These are phyloP conservation scores for Pseudochromis fuscus DNA, from an alignment of 2,797 vertebrate genomes.

Conservation along the genomic window DNA sequence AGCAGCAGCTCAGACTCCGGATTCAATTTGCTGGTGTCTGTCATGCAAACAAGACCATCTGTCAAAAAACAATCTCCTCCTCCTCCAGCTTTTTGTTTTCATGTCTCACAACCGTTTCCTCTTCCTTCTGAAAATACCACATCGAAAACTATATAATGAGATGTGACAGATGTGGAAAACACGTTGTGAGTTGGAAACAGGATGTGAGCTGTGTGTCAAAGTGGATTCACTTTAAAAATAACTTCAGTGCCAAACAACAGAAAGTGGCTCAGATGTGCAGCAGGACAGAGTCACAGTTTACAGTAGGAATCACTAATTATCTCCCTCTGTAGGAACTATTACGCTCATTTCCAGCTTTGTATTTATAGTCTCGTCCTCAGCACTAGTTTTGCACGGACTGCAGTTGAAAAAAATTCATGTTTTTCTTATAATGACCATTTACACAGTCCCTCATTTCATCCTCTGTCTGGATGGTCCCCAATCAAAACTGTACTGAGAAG, in stretches of 20 bases:
- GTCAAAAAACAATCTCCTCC: constrained; percentile 42
- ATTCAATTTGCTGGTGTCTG: constrained; percentile 28
- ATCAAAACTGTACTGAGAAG: too few relatives aligned
- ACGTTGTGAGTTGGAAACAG: constrained; percentile 23
- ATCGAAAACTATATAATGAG: background rate
- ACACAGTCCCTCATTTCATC: too few relatives aligned
- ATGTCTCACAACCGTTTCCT: constrained; percentile 9
- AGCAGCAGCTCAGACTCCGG: constrained; percentile 22
- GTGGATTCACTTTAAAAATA: constrained; percentile 20
- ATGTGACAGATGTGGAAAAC: background rate
- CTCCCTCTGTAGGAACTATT: too few relatives aligned
- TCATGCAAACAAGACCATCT: constrained; percentile 44
- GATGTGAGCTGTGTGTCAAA: constrained; percentile 10
- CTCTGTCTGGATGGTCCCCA: too few relatives aligned
- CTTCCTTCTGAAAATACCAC: background rate
- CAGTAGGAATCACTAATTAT: too few relatives aligned
- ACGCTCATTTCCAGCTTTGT: too few relatives aligned
- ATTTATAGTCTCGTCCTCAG: too few relatives aligned
- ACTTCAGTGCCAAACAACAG: background rate
- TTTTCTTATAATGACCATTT: too few relatives aligned
- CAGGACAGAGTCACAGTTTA: too few relatives aligned
- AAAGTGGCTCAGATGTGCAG: too few relatives aligned
- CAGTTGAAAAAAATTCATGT: too few relatives aligned
- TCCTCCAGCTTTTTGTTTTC: constrained; percentile 23
- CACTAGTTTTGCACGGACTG: too few relatives aligned